phyloP scores from a whole-genome alignment of 2,888 invertebrate species.

The Oscheius sp. region DNA sequence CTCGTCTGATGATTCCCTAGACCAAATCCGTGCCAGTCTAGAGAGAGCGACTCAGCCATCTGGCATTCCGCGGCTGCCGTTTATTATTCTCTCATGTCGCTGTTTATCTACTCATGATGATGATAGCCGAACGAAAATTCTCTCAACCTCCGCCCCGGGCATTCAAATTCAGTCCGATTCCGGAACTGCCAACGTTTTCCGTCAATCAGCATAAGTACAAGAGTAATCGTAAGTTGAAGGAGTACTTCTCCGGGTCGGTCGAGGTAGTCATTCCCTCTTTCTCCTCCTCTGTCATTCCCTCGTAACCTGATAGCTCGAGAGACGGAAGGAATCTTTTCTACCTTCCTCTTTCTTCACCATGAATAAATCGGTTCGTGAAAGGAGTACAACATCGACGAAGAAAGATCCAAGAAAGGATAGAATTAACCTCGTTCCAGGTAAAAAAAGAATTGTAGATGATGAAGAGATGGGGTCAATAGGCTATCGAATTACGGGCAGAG shows the following conservation, averaged over 20 bases:
- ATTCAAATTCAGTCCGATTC: slow-evolving; percentile 32
- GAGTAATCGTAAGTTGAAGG: background rate
- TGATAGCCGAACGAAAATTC: slow-evolving; percentile 31
- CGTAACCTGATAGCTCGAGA: too few relatives aligned
- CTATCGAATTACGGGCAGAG: too few relatives aligned
- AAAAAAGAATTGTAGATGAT: too few relatives aligned
- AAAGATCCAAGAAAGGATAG: slow-evolving; percentile 24
- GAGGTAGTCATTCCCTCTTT: background rate
- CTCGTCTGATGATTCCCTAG: background rate
- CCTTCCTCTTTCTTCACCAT: background rate
- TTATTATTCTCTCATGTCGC: slow-evolving; percentile 30
- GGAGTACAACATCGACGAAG: slow-evolving; percentile 9
- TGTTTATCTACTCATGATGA: slow-evolving; percentile 21
- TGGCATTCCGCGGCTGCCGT: slow-evolving; percentile 29
- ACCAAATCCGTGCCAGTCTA: background rate
- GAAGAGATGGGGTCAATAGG: too few relatives aligned
- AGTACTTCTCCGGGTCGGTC: background rate
- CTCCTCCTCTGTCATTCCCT: slow-evolving; percentile 10
- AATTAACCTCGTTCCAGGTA: slow-evolving; percentile 30
- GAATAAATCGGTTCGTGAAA: slow-evolving; percentile 27
- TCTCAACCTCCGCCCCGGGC: slow-evolving; percentile 23
- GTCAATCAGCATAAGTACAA: slow-evolving; percentile 18
- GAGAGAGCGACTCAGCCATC: slow-evolving; percentile 4
- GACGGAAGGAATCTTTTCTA: background rate
- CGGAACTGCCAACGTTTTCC: slow-evolving; percentile 17